Evolutionary conservation across 2,888 invertebrate species (phyloP), one percentile per base, ranked within the genome.

Genomic region (Stenoptilia bipunctidactyla): DNA sequence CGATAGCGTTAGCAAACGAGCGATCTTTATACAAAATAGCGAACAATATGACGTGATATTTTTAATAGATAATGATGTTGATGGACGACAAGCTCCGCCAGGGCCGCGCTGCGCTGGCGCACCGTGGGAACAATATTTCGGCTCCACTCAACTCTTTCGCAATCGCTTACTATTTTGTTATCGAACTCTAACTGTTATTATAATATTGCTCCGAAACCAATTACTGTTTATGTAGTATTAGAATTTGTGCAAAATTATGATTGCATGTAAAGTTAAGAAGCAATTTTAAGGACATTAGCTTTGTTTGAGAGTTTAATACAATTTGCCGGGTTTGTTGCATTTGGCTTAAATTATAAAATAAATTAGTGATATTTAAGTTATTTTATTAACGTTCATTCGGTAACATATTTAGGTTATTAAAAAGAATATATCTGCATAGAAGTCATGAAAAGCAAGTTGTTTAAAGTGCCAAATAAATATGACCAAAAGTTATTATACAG

Each of bases 11-110:
- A 55, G 52, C 50, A 48, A 48, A 50, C 50, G 76, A 75, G 73
- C 74, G 74, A 65, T 70, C 65, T 74, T 79, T 74, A 66, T 72
- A 73, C 75, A 73, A 74, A 79, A 79, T 73, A 76, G 73, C 66
- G 69, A 77, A 82, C 76, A 80, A 80, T 79, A 76, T 82, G 80
- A 80, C 74, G 74, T 66, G 79, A 80, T 82, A 77, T 79, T 82
- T 82, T 82, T 82, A 76, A 79, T 77, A 82, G 80, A 82, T 82
- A 80, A 76, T 75, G 71, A 76, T 74, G 70, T 74, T 83, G 80
- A 82, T 79, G 77, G 65, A 79, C 74, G 80, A 76, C 76, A 71
- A 66, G 62, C 50, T 3, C 57, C 47, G 45, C 53, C 58, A 44
- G 45, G 55, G 58, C 60, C 61, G 53, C 53, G 54, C 56, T 65